These are phyloP conservation scores for Eilema griseolum DNA, from an alignment of 2,888 invertebrate genomes.

Conservation along the genomic window DNA sequence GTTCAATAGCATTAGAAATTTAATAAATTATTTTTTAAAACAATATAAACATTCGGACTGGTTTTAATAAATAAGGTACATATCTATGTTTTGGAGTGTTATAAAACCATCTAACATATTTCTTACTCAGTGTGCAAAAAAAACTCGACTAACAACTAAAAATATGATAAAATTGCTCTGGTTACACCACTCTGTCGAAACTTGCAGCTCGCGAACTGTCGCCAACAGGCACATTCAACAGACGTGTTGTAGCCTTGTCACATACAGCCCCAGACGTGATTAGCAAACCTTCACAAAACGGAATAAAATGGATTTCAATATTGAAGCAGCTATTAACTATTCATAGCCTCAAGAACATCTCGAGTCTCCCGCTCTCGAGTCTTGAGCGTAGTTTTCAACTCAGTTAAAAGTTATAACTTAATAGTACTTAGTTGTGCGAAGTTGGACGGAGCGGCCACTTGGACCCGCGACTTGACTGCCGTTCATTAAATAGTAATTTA, in stretches of 20 bases:
- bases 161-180: background rate
- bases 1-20: background rate
- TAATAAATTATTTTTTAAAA: background rate
- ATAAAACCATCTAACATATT: no score
- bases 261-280: background rate
- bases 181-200: background rate
- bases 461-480: conserved; percentile 11
- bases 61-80: background rate
- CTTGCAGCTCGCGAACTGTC: no score
- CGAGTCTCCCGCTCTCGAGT: background rate
- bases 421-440: conserved; percentile 14
- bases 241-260: background rate
- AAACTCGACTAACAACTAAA: background rate
- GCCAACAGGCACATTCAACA: background rate
- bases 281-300: background rate
- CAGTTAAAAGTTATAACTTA: conserved; percentile 11
- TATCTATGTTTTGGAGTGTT: background rate
- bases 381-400: conserved; percentile 8
- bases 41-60: background rate
- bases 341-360: background rate
- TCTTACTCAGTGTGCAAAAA: no score
- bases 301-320: background rate
- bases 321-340: background rate
- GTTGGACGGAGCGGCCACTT: conserved; percentile 2
- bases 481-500: conserved; percentile 3